A percentile compares a stretch with the other conserved stretches of the same genome.
phyloP scores from a whole-genome alignment of 2,888 invertebrate genomes.

The Candidula unifasciata region DNA sequence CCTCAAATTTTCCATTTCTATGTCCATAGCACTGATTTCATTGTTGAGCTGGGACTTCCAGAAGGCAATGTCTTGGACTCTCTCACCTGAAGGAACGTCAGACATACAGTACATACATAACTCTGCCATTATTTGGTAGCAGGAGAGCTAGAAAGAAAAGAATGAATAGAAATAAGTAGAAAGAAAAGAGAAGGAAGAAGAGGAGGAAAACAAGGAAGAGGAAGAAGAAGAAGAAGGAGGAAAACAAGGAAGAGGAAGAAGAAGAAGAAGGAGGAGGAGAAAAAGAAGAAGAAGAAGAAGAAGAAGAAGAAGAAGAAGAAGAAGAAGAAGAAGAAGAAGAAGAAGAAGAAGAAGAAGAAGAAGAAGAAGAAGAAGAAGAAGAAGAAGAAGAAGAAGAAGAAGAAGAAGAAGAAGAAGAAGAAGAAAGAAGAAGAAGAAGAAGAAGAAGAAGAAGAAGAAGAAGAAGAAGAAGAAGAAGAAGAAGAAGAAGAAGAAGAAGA shows the following conservation, averaged over 20 bases:
- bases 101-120: not conserved
- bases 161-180: not conserved
- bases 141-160: not conserved
- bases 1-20: slow-evolving; percentile 81
- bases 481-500: slow-evolving; percentile 5
- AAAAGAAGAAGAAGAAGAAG: not conserved
- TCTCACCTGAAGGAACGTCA: slow-evolving; percentile 62
- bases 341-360: slow-evolving; percentile 26
- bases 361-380: slow-evolving; percentile 22
- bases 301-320: slow-evolving; percentile 19
- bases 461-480: not conserved
- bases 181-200: slow-evolving; percentile 10
- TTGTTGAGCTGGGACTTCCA: slow-evolving; percentile 83
- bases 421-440: not conserved
- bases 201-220: not conserved
- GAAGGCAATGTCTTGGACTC: slow-evolving; percentile 73
- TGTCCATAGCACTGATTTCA: slow-evolving; percentile 89
- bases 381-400: slow-evolving; percentile 14
- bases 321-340: slow-evolving; percentile 24
- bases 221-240: slow-evolving; percentile 19
- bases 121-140: not conserved
- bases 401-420: slow-evolving; percentile 14
- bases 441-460: not conserved
- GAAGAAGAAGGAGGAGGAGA: not conserved
- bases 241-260: slow-evolving; percentile 17